Conservation (phyloP, 2,888 invertebrate genomes). For the Elysia crispata region DNA sequence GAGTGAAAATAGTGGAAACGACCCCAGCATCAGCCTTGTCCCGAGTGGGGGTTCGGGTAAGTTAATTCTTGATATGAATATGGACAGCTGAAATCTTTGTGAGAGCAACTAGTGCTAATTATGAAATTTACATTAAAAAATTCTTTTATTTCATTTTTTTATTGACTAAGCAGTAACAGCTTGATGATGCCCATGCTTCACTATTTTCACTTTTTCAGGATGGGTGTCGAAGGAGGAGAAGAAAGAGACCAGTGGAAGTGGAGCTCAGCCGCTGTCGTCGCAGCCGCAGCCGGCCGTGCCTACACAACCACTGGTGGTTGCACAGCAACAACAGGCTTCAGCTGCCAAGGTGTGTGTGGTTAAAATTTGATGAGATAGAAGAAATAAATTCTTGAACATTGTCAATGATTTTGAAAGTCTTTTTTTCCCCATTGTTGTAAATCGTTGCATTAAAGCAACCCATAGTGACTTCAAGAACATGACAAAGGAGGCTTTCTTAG, state of each 20-base stretch:
- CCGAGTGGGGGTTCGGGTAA: conserved; percentile 83
- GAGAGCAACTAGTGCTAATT: no score
- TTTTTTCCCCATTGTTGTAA: no score
- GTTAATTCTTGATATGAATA: conserved; percentile 20
- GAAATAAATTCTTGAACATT: no score
- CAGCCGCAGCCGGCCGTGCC: conserved; percentile 75
- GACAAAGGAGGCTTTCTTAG: no score
- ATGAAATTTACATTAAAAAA: not conserved
- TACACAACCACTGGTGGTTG: conserved; percentile 52
- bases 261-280: conserved; percentile 74
- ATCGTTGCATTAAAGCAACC: no score
- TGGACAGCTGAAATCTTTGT: no score
- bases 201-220: conserved; percentile 79
- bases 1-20: conserved; percentile 91
- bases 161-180: no score
- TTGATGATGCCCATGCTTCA: no score
- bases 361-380: no score
- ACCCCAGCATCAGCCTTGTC: conserved; percentile 87
- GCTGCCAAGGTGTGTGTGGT: conserved; percentile 44
- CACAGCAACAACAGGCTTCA: conserved; percentile 34
- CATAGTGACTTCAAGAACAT: no score
- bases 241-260: conserved; percentile 67
- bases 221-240: conserved; percentile 83
- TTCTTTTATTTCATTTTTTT: not conserved
- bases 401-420: no score